phyloP scores from a whole-genome alignment of 2,888 invertebrate genomes.

The Cheilosia soror region DNA sequence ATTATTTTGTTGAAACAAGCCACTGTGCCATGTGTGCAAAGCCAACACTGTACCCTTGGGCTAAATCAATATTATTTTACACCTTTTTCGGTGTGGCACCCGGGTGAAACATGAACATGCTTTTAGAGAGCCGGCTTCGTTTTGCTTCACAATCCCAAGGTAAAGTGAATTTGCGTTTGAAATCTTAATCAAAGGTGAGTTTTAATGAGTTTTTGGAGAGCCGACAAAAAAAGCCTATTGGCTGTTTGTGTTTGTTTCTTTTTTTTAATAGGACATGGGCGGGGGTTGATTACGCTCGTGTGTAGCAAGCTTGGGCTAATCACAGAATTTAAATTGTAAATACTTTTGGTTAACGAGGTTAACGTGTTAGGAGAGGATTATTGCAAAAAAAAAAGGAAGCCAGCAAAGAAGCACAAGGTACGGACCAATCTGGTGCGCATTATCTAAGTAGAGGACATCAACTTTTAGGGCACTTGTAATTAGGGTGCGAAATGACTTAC shows the following conservation, averaged over 20 bases:
- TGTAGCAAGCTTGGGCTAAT: conserved; percentile 31
- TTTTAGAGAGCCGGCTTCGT: conserved; percentile 32
- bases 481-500: conserved; percentile 21
- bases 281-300: conserved; percentile 5
- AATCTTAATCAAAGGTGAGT: conserved; percentile 66
- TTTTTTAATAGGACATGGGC: conserved; percentile 3
- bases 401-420: background rate
- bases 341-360: conserved; percentile 51
- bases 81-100: conserved; percentile 23
- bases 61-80: conserved; percentile 62
- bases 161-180: conserved; percentile 51
- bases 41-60: conserved; percentile 43
- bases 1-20: conserved; percentile 52
- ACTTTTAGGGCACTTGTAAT: conserved; percentile 22
- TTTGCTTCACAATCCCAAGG: background rate
- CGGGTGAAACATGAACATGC: conserved; percentile 43
- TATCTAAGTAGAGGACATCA: conserved; percentile 3
- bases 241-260: conserved; percentile 3
- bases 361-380: conserved; percentile 37
- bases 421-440: background rate
- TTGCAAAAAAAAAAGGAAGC: background rate
- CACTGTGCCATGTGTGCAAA: conserved; percentile 15
- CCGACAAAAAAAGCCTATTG: conserved; percentile 15
- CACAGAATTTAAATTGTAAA: conserved; percentile 47
- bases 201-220: conserved; percentile 57